phyloP scores from a whole-genome alignment of 1,140 invertebrate genomes.

The Kradibia gibbosae region DNA sequence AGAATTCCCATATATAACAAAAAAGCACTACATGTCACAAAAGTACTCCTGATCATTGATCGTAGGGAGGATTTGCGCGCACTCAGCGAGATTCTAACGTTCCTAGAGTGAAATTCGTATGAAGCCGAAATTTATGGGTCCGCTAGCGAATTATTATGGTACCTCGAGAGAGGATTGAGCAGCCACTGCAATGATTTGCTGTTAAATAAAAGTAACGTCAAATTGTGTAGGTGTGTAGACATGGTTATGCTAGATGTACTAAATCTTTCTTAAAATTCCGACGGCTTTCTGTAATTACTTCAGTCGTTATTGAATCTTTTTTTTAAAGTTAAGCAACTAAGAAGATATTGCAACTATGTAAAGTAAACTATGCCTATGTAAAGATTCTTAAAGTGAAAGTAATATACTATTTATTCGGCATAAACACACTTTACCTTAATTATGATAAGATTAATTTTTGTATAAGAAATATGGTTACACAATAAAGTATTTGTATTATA shows the following conservation, averaged over 20 bases:
- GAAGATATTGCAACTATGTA: too few species aligned
- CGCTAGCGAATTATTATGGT: slow-evolving; percentile 9
- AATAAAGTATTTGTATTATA: too few species aligned
- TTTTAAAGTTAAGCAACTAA: too few species aligned
- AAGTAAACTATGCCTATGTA: too few species aligned
- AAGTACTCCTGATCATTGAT: slow-evolving; percentile 11
- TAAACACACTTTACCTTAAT: too few species aligned
- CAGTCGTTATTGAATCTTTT: not conserved
- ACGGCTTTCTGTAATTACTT: not conserved
- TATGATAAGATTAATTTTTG: too few species aligned
- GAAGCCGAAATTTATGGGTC: slow-evolving; percentile 18
- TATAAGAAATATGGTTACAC: too few species aligned
- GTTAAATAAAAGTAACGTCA: not conserved
- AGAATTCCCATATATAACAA: too few species aligned
- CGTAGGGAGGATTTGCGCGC: not conserved
- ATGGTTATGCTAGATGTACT: not conserved
- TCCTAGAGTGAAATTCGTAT: not conserved
- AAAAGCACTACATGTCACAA: too few species aligned
- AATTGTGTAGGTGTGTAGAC: too few species aligned
- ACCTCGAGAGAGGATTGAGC: not conserved
- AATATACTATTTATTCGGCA: too few species aligned
- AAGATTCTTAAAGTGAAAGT: too few species aligned
- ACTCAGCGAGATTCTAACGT: slow-evolving; percentile 1
- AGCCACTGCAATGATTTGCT: slow-evolving; percentile 6
- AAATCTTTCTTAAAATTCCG: not conserved